Evolutionary conservation across 2,888 invertebrate genomes (phyloP), one percentile per base, ranked within the genome.

Genomic region (Drosophila mulleri): DNA sequence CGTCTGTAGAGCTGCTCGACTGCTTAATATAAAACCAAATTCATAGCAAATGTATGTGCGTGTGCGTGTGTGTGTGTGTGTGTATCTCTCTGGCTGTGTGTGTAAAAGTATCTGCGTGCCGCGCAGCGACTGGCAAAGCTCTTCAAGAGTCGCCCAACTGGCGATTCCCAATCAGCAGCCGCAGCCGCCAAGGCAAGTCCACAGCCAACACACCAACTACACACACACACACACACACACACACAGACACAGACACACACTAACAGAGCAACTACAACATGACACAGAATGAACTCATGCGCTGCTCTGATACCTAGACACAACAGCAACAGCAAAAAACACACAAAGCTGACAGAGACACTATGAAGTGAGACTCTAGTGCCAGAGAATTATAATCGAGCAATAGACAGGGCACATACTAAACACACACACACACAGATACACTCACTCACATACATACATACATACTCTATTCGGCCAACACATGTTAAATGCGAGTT

Each of bases 111-210:
- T 80, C 78, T 80, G 72, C 67, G 64, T 60, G 68, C 26, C 62
- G 53, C 20, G n/a, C 50, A 62, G 42, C 54, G 42, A 61, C 50
- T 39, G 41, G 39, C 32, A 61, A 64, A 64, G 64, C 61, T 64
- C 64, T 64, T 64, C 39, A 70, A 60, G 53, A 80, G 89, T 81
- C 90, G 89, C 89, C 90, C 83, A 83, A 83, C 83, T 90, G 90
- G 90, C 90, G 90, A 90, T 89, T 90, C 88, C 88, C 90, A 83
- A 87, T 86, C 89, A 89, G 77, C 77, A 70, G 65, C 6, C 7
- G 65, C 47, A 45, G 16, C 77, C 52, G 60, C 54, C 69, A 69
- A 68, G 74, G 66, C 77, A 41, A 79, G 65, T 52, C 48, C 62
- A 70, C 62, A 72, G 23, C 56, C 37, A 37, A 58, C 50, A 69